These are phyloP conservation scores for Pseudonaja textilis DNA, from an alignment of 2,113 vertebrate species.

Conservation along the genomic window DNA sequence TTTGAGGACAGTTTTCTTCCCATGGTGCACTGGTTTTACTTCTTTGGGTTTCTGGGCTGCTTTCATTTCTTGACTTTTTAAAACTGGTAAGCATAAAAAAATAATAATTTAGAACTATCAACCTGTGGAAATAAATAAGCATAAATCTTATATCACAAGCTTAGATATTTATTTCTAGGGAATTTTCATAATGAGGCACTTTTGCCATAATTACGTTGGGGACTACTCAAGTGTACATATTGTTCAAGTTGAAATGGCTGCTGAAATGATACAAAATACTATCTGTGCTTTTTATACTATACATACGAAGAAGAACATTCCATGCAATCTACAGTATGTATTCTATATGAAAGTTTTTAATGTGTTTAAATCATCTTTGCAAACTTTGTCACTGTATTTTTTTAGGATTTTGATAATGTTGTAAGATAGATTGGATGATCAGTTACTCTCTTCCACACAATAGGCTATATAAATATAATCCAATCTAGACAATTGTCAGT, in stretches of 20 bases:
- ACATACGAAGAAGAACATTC: not conserved
- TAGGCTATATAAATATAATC: not conserved
- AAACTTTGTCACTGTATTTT: not conserved
- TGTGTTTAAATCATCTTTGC: not conserved
- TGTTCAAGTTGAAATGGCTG: not conserved
- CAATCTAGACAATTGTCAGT: not conserved
- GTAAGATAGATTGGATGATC: not conserved
- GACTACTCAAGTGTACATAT: not conserved
- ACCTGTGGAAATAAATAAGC: not conserved
- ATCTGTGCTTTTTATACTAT: not conserved
- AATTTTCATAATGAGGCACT: not conserved
- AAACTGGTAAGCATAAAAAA: slow-evolving; percentile 66
- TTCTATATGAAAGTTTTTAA: not conserved
- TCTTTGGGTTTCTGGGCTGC: slow-evolving; percentile 72
- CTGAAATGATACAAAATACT: not conserved
- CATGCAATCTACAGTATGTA: not conserved
- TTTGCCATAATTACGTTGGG: not conserved
- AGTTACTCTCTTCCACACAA: not conserved
- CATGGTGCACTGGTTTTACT: slow-evolving; percentile 77
- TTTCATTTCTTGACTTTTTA: slow-evolving; percentile 78
- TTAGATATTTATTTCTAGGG: not conserved
- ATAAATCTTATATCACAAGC: not conserved
- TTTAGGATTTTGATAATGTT: not conserved
- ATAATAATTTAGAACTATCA: not conserved
- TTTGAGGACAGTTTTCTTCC: slow-evolving; percentile 80